Conservation (phyloP, 1,140 invertebrate species). For the Druon quercuslanigerum region DNA sequence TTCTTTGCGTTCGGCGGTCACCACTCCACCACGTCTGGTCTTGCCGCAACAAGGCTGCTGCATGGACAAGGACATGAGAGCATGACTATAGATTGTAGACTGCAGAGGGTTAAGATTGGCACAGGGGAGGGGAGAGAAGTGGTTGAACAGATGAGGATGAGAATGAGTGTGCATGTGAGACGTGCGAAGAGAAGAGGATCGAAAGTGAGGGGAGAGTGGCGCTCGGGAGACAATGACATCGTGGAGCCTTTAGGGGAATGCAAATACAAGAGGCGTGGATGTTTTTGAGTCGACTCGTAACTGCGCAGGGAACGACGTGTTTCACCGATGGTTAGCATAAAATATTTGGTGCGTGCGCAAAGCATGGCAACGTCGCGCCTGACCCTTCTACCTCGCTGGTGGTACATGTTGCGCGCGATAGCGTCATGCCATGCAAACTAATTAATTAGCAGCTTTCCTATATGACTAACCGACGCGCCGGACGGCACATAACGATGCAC, state of each 20-base stretch:
- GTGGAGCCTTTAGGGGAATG: constrained; percentile 68
- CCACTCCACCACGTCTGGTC: constrained; percentile 17
- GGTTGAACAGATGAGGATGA: constrained; percentile 39
- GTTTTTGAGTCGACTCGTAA: constrained; percentile 74
- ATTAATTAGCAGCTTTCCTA: constrained; percentile 68
- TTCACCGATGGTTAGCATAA: constrained; percentile 75
- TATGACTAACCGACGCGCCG: not conserved
- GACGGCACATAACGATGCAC: constrained; percentile 42
- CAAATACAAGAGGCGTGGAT: constrained; percentile 73
- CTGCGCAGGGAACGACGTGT: constrained; percentile 61
- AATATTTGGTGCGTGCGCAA: constrained; percentile 74
- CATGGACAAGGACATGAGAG: constrained; percentile 38
- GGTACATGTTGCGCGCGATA: constrained; percentile 61
- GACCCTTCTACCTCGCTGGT: constrained; percentile 34
- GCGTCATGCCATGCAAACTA: constrained; percentile 64
- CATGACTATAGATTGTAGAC: constrained; percentile 12
- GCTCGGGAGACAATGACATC: constrained; percentile 66
- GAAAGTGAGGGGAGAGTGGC: constrained; percentile 42
- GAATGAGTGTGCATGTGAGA: not conserved
- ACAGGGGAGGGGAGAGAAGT: constrained; percentile 42
- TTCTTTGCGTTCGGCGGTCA: constrained; percentile 52
- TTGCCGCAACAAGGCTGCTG: constrained; percentile 11
- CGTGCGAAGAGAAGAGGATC: constrained; percentile 8
- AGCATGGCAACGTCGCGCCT: constrained; percentile 70
- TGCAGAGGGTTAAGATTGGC: constrained; percentile 44